Base-by-base conservation (phyloP, 2,113 vertebrate species). In the Bombycilla garrulus region DNA sequence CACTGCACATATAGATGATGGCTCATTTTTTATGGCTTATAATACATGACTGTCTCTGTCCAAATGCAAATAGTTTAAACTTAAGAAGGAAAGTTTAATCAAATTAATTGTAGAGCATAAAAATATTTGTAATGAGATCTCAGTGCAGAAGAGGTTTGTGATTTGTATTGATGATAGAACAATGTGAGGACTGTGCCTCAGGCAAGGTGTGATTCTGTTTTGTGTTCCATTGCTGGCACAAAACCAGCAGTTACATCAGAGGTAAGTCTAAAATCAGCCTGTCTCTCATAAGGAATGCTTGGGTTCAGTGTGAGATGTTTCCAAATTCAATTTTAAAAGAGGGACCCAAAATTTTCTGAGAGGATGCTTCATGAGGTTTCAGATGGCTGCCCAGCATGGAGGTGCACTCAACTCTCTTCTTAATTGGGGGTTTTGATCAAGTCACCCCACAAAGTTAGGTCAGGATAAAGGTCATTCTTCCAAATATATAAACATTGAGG, bases 1-100 rank as follows among this genome's bases (percentile, higher is more conserved):
- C 13, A 10, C 35, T 35, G 16, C 53, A 35, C 11, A 15, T 81
- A 50, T 20, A 86, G 40, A 77, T 33, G 44, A 36, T 40, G 38
- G 69, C 64, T 50, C 62, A 50, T 58, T 92, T 92, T 77, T n/a
- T 83, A 42, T 56, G 40, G 11, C 51, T 89, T 1, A 16, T n/a
- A 92, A 50, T 36, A 48, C 45, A 33, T 26, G 12, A 44, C 42
- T 64, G 24, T 71, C 33, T 65, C 78, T 92, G 42, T 82, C 48
- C 74, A 96, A 92, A 84, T 51, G n/a, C 33, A 97, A 95, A 84
- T 40, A 82, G 72, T 57, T 92, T 85, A 40, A 88, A 47, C 53
- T 81, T 93, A 92, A 93, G 60, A 95, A 84, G 36, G 76, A 74
- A 83, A 94, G 60, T 79, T 91, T 94, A 95, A 88, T 83, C 51